A percentile compares a stretch with the other conserved stretches of the same genome.
These are phyloP conservation scores for Pimpla rufipes DNA, from an alignment of 2,888 invertebrate species.

Conservation along the genomic window DNA sequence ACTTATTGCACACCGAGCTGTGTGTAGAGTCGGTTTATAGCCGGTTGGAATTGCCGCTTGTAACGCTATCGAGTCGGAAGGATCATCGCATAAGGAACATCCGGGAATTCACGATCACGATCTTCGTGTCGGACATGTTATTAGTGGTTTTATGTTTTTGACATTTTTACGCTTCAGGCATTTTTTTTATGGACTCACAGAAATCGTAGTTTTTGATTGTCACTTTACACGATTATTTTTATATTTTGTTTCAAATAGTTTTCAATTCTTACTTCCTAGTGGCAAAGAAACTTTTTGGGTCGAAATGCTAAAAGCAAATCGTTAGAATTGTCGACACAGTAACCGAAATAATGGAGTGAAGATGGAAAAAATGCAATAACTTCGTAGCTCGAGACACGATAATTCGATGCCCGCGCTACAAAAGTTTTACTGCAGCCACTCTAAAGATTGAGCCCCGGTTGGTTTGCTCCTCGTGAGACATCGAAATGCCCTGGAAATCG, in stretches of 20 bases:
- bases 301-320: background rate
- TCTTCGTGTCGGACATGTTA: too few species aligned
- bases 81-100: background rate
- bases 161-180: background rate
- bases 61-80: constrained; percentile 20
- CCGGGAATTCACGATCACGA: background rate
- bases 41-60: constrained; percentile 26
- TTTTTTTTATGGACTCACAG: background rate
- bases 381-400: constrained; percentile 1
- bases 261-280: too few species aligned
- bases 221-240: too few species aligned
- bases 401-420: constrained; percentile 2
- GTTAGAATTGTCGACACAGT: background rate
- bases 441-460: constrained; percentile 9
- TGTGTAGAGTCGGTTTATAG: constrained; percentile 18
- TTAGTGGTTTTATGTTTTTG: too few species aligned
- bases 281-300: too few species aligned
- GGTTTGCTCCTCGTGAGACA: constrained; percentile 1
- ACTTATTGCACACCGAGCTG: background rate
- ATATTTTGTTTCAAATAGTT: too few species aligned
- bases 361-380: background rate
- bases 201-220: too few species aligned
- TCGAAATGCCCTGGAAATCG: constrained; percentile 16
- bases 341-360: background rate
- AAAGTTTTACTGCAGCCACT: constrained; percentile 36